Evolutionary conservation across 1,140 invertebrate genomes (phyloP), one percentile per base, ranked within the genome.

Genomic region (Magallana angulata): DNA sequence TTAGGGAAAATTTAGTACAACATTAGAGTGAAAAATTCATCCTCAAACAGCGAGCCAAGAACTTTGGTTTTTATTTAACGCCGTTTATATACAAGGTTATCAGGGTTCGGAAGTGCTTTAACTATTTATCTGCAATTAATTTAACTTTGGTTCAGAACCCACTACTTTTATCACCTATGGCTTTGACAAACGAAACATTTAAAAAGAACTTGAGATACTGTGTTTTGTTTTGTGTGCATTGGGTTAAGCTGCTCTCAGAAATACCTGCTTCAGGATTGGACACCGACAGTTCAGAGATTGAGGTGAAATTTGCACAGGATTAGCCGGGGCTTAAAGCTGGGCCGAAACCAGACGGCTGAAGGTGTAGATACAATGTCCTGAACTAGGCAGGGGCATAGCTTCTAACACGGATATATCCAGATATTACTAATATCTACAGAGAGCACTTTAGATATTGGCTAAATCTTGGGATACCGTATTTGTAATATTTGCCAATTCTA

Each of bases 121-220:
- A 30, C 68, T 76, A 76, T 76, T 76, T 76, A 76, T 30, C 18
- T 76, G 68, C 24, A 76, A 76, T 76, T 24, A 76, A 76, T 76
- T 76, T 30, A 76, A 76, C 68, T 30, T 76, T 12, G 12, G 24
- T 30, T 12, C 30, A 76, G 24, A 24, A 76, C 8, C 0, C 11
- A 76, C 18, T 24, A 76, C 1, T 30, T 18, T 76, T 76, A 36
- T 30, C 24, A 76, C 68, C 68, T 76, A 5, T 9, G 24, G 24
- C 24, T 76, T 18, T 76, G 68, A 76, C 24, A 76, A 76, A 30
- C 36, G 24, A 76, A 76, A 30, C 24, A 36, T 76, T 76, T 76
- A 76, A 76, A 76, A 12, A 76, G 24, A 76, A 11, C 12, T 12
- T 62, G 24, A 36, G 68, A 18, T 76, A 11, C 24, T 9, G 18